Base-by-base conservation (phyloP, 2,888 invertebrate genomes). In the Stramonita haemastoma region DNA sequence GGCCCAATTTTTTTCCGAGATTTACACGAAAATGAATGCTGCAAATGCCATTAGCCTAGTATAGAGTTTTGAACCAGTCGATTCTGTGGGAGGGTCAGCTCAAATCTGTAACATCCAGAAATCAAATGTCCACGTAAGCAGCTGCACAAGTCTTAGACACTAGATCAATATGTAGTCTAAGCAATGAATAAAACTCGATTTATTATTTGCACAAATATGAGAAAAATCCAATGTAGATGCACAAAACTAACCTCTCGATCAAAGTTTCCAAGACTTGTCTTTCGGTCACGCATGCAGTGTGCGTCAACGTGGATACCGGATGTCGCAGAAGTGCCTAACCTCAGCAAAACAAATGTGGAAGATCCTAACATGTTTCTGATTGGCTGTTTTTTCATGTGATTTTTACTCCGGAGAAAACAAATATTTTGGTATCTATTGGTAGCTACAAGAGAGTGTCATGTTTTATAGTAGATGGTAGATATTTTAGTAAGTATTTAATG, bases 311-410 rank as follows among this genome's bases (percentile, higher is more conserved):
- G 91, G 89, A 91, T 89, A 26, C 90, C 87, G 87, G 85, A 89
- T 77, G 81, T 86, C 87, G 87, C 46, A 84, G 46, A 66, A 89
- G 73, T 60, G 66, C 26, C 32, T 89, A 60, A 46, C 29, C 46
- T 84, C 73, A 90, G 88, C 92, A 91, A 91, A 91, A 90, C 90
- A 88, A 86, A 91, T 86, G 90, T 77, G 83, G 32, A 87, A 87
- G 57, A 91, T 92, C 92, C 91, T 90, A 93, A 90, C 81, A 46
- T 84, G 11, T 15, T 89, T 90, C 83, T 91, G 89, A 93, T 93
- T 93, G 93, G 93, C 60, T 90, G 77, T 85, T 79, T 70, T 26
- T 79, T 26, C 56, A 13, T 46, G n/a, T 86, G 36, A 32, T 89
- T 77, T 87, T 89, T 93, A 88, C 86, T 85, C 73, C 32, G 32